Base-by-base conservation (phyloP, 1,140 invertebrate genomes). In the Euwallacea similis region DNA sequence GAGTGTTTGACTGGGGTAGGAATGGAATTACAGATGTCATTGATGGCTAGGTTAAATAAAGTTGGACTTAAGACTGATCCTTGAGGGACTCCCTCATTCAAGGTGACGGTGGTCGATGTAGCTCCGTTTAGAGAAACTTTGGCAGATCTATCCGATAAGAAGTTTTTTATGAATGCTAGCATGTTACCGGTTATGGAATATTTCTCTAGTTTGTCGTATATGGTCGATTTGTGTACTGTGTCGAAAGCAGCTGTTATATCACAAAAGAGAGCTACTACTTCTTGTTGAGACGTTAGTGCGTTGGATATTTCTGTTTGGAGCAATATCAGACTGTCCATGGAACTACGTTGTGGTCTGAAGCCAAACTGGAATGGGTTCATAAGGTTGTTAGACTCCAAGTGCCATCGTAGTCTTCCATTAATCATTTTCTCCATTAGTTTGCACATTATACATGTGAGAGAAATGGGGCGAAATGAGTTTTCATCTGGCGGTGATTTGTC, bases 401-500 rank as follows among this genome's bases (percentile, higher is more conserved):
- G 59, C 42, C 54, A 61, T 33, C 21, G 15, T 42, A 72, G 56
- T 50, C 70, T 58, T 13, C 41, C 42, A 42, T 66, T 60, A 33
- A 72, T 44, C 7, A 72, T 66, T 60, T 59, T 60, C 54, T 72
- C 64, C 15, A 72, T 16, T 8, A 72, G 21, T 33, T 72, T 72
- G 58, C 64, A 50, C 70, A 61, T 61, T 11, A 56, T 53, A 42
- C 63, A 66, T 10, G 64, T 66, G 7, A 61, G 70, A 9, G 54
- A 33, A 15, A 72, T 66, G 10, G 63, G 64, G 15, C 70, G 58
- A 42, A 66, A 72, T 8, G 62, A 66, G 11, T 60, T 42, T 16
- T 56, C 42, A 61, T 60, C 47, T 7, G 21, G n/a, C 41, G 56
- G 33, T 7, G 63, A 15, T 46, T 66, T 72, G 9, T 61, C 44